Percentiles rank a stretch among this genome's conserved stretches.
Conservation (phyloP, 2,888 invertebrate genomes). For the Papilio elwesi region DNA sequence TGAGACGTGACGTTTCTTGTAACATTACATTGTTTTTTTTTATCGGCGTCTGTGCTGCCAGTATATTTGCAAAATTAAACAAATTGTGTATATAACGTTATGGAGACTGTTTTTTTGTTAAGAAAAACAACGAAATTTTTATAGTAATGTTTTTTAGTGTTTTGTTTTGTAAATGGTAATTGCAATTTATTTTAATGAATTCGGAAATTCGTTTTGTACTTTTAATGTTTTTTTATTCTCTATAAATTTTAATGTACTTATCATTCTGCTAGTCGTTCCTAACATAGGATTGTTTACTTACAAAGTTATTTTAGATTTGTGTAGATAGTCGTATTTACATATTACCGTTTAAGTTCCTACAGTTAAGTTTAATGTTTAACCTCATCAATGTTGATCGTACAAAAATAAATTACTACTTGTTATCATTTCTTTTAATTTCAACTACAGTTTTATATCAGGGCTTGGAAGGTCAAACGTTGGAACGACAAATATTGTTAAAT, state of each 20-base stretch:
- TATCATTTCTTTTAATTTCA: background rate
- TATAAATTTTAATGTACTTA: constrained; percentile 35
- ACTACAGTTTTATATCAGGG: too few relatives aligned
- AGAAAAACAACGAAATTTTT: constrained; percentile 10
- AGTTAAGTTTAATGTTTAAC: constrained; percentile 41
- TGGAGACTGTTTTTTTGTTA: constrained; percentile 8
- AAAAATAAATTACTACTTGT: constrained; percentile 20
- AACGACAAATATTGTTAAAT: too few relatives aligned
- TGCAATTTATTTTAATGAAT: background rate
- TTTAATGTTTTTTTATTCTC: constrained; percentile 15
- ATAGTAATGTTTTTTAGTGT: background rate
- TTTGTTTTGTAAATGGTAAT: constrained; percentile 5
- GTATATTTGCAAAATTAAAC: background rate
- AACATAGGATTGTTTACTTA: constrained; percentile 42
- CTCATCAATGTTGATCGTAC: constrained; percentile 26
- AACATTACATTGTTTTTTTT: background rate
- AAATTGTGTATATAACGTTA: background rate
- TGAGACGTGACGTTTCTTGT: background rate
- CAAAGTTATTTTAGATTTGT: constrained; percentile 22
- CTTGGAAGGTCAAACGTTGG: too few relatives aligned
- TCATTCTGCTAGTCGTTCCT: constrained; percentile 45
- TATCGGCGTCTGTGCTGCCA: background rate
- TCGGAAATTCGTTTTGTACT: background rate
- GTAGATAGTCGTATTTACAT: constrained; percentile 25
- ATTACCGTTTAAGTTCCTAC: constrained; percentile 41